Evolutionary conservation across 92 coral and sea anemone genomes (phyloP).

Genomic region (Siderastrea radians): DNA sequence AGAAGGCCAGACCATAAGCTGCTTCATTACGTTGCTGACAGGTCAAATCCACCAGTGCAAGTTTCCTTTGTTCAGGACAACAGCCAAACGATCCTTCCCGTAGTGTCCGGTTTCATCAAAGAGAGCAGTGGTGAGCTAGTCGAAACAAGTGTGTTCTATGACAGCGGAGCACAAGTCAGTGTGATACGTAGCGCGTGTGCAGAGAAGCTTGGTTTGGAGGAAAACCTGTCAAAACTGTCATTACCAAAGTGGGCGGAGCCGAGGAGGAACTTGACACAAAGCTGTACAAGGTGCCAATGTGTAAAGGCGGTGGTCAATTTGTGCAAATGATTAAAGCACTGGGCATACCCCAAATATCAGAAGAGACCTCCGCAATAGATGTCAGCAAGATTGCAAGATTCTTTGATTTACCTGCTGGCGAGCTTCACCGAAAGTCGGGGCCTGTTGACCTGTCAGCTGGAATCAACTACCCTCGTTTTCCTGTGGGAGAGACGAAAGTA

Average conservation of each 20-base stretch:
- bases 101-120: slow-evolving; percentile 39
- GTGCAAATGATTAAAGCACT: slow-evolving; percentile 53
- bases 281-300: neutral
- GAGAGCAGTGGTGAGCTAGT: neutral
- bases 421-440: slow-evolving; percentile 43
- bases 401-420: slow-evolving; percentile 22
- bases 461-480: slow-evolving; percentile 65
- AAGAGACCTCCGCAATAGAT: slow-evolving; percentile 27
- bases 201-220: slow-evolving; percentile 50
- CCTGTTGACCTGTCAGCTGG: slow-evolving; percentile 65
- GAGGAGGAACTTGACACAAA: slow-evolving; percentile 69
- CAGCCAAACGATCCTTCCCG: slow-evolving; percentile 41
- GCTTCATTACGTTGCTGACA: neutral
- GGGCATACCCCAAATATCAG: slow-evolving; percentile 60
- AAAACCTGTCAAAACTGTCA: slow-evolving; percentile 42
- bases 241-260: slow-evolving; percentile 61
- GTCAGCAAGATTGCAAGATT: slow-evolving; percentile 13
- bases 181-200: slow-evolving; percentile 50
- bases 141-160: slow-evolving; percentile 35
- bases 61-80: slow-evolving; percentile 18
- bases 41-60: neutral
- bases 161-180: slow-evolving; percentile 68
- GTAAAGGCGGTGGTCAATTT: neutral
- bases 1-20: slow-evolving; percentile 41
- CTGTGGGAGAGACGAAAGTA: slow-evolving; percentile 58